Percentiles rank a stretch among this genome's conserved stretches.
These are phyloP conservation scores for Sarcophilus harrisii DNA, from an alignment of 2,797 vertebrate genomes.

Conservation along the genomic window DNA sequence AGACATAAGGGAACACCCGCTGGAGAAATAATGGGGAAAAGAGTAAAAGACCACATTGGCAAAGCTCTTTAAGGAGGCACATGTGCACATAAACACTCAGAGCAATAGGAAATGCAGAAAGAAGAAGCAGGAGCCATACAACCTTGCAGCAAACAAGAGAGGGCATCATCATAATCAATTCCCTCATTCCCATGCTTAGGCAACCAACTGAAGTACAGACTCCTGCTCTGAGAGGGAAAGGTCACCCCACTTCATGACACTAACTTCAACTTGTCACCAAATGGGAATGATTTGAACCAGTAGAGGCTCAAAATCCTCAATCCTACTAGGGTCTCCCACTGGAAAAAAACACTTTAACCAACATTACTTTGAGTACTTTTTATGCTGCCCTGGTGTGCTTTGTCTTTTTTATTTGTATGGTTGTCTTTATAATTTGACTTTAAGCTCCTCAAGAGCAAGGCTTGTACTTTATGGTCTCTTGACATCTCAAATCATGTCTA, in stretches of 20 bases:
- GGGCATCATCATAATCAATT: background rate
- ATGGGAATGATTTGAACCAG: background rate
- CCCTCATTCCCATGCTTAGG: background rate
- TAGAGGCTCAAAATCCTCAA: background rate
- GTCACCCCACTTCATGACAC: background rate
- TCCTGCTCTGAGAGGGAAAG: background rate
- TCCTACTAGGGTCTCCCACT: background rate
- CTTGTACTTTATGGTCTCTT: background rate
- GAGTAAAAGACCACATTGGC: background rate
- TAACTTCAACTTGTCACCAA: background rate
- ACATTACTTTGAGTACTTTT: background rate
- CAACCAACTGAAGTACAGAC: background rate
- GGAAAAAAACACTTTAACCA: background rate
- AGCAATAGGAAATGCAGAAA: background rate
- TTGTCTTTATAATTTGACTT: background rate
- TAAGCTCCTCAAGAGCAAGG: constrained; percentile 17
- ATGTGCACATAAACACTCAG: background rate
- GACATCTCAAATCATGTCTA: background rate
- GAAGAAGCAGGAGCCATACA: background rate
- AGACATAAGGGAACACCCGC: constrained; percentile 95
- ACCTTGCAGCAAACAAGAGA: background rate
- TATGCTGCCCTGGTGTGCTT: background rate
- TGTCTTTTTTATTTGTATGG: background rate
- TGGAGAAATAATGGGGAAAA: constrained; percentile 70
- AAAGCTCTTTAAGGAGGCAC: background rate